These are phyloP conservation scores for Rhinophrynus dorsalis DNA, from an alignment of 2,797 vertebrate species.

Conservation along the genomic window DNA sequence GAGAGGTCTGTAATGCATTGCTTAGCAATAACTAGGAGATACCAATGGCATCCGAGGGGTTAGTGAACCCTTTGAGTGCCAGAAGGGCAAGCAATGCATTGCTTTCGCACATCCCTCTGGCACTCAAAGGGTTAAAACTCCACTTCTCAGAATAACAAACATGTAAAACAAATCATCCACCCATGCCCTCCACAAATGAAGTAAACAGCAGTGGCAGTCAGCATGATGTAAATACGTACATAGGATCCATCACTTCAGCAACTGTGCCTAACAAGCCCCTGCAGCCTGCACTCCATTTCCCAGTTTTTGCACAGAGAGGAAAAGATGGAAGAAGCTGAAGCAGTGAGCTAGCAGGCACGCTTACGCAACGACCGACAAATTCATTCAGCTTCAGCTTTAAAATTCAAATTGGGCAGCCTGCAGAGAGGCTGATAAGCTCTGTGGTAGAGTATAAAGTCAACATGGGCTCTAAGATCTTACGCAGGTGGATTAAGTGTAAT, in stretches of 20 bases:
- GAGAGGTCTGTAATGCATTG: too few species aligned
- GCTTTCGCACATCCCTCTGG: too few species aligned
- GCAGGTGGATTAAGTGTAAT: constrained; percentile 76
- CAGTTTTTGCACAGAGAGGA: constrained; percentile 56
- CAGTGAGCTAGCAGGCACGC: constrained; percentile 55
- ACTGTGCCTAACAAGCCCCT: constrained; percentile 53
- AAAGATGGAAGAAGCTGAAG: constrained; percentile 29
- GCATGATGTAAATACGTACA: not conserved
- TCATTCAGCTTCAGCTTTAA: constrained; percentile 72
- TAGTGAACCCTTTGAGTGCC: too few species aligned
- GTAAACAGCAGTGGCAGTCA: not conserved
- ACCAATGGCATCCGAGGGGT: too few species aligned
- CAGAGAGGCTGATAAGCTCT: constrained; percentile 79
- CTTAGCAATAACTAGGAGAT: too few species aligned
- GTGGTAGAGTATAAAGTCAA: constrained; percentile 71
- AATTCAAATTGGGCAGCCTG: constrained; percentile 82
- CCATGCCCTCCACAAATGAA: not conserved
- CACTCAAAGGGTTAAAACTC: too few species aligned
- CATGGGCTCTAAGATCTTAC: constrained; percentile 64
- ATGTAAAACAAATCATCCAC: not conserved
- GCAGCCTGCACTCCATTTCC: constrained; percentile 50
- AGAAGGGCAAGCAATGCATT: too few species aligned
- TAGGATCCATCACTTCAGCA: constrained; percentile 39
- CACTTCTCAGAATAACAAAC: too few species aligned
- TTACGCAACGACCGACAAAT: constrained; percentile 65